Base-by-base conservation (phyloP, 2,113 vertebrate genomes). In the Stigmatopora nigra region DNA sequence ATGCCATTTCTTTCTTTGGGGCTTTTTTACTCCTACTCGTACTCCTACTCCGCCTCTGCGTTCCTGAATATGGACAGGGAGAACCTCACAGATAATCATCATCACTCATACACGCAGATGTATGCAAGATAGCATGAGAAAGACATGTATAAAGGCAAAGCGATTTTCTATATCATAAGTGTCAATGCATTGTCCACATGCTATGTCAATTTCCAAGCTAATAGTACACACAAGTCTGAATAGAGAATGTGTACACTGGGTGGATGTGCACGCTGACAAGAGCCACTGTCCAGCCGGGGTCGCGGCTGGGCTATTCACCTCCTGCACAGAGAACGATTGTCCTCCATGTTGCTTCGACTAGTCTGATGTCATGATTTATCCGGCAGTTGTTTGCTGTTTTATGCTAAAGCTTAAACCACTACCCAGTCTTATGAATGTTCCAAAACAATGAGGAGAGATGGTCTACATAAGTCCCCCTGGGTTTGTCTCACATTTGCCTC, bases 241-340 rank as follows among this genome's bases (percentile, higher is more conserved):
- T 75, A 76, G 60, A 71, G 64, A 70, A 17, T 20, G 69, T 62
- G 61, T 64, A 70, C 17, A 25, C 5, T 46, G 9, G 25, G 68
- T 64, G 60, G 63, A 65, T 72, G 64, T 56, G 48, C 65, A 71
- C 72, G n/a, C 77, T 85, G 84, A 86, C 77, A 85, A 67, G 79
- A 77, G 68, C 80, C 87, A 90, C 84, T 90, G 88, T 90, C 75
- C 77, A 57, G 55, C 64, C 70, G 75, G 77, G 59, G 75, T 83
- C 84, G 84, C 85, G 81, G 86, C 84, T 82, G 25, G 15, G 25
- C 78, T 69, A 46, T 61, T 45, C 81, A 68, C 62, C 72, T 77
- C 76, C 67, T 3, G 68, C 83, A 91, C 88, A 89, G 84, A 84
- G 80, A 71, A 69, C 79, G 75, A 87, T 90, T 91, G 90, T 91